Evolutionary conservation across 2,888 invertebrate species (phyloP), one percentile per base, ranked within the genome.

Genomic region (Spodoptera exigua): DNA sequence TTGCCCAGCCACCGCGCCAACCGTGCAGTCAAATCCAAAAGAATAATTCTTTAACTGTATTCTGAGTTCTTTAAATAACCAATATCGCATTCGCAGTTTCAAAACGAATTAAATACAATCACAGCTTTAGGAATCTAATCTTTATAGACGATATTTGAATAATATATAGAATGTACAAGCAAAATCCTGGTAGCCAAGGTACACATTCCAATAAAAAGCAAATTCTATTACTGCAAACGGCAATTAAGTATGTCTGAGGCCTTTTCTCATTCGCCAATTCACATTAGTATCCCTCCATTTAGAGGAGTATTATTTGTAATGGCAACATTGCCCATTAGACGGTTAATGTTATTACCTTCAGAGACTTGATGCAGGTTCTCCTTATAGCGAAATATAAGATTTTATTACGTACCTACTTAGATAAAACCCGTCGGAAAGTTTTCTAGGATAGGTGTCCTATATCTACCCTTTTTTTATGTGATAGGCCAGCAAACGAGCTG

Each of bases 301-400:
- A 18, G 44, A 35, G 27, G 27, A 35, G 47, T 56, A 55, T 78
- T 74, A 78, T 70, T 80, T 74, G 54, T 80, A 73, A 79, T 66
- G 68, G 66, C 40, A 54, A 56, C 59, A 53, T 51, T 48, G 63
- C 36, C 48, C 56, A 76, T 71, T 74, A 69, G 32, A 55, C 35
- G 41, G 64, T 60, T 64, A 65, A 60, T 68, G 47, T 62, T 62
- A 66, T 74, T 68, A 53, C 32, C 32, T 32, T 49, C 35, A 59
- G 32, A 27, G 27, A 27, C 27, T 27, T 9, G 27, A 7, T 34
- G 14, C 12, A 35, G 21, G 37, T 49, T 36, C 9, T 53, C 11
- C 52, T 32, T 37, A 32, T 47, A 27, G 13, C 3, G 18, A 47
- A 35, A 3, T 43, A 7, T 7, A 43, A n/a, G 27, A 43, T 7